Conservation (phyloP, 1,140 invertebrate species). For the Drosophila seguyi region DNA sequence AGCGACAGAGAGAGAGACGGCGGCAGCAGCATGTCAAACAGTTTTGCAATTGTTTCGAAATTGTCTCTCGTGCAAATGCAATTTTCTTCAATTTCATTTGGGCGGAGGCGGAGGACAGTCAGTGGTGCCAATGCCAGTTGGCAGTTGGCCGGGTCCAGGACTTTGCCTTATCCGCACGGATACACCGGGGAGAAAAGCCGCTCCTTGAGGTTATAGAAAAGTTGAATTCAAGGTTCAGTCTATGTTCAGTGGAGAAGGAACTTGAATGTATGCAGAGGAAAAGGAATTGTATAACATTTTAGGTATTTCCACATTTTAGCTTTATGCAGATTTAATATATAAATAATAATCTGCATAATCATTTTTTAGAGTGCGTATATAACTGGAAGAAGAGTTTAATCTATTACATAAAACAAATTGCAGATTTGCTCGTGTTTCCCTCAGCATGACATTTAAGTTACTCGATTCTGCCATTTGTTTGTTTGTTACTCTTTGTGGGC, state of each 20-base stretch:
- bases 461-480: slow-evolving; percentile 56
- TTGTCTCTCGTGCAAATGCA: slow-evolving; percentile 84
- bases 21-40: slow-evolving; percentile 77
- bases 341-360: too few species aligned
- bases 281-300: neutral
- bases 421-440: slow-evolving; percentile 68
- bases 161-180: slow-evolving; percentile 30
- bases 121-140: slow-evolving; percentile 65
- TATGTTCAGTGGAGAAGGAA: neutral
- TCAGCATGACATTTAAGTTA: slow-evolving; percentile 80
- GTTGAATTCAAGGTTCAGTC: slow-evolving; percentile 4
- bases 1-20: slow-evolving; percentile 7
- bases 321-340: too few species aligned
- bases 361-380: slow-evolving; percentile 19
- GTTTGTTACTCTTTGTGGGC: slow-evolving; percentile 22
- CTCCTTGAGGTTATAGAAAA: neutral
- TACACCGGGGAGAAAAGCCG: slow-evolving; percentile 23
- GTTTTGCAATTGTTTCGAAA: slow-evolving; percentile 84
- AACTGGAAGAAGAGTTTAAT: slow-evolving; percentile 69
- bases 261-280: neutral
- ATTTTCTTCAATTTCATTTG: slow-evolving; percentile 84
- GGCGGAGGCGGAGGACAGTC: slow-evolving; percentile 62
- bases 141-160: slow-evolving; percentile 54
- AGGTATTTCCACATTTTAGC: neutral
- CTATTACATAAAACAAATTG: slow-evolving; percentile 74